phyloP scores from a whole-genome alignment of 1,140 invertebrate genomes.

The Cryptotermes secundus region DNA sequence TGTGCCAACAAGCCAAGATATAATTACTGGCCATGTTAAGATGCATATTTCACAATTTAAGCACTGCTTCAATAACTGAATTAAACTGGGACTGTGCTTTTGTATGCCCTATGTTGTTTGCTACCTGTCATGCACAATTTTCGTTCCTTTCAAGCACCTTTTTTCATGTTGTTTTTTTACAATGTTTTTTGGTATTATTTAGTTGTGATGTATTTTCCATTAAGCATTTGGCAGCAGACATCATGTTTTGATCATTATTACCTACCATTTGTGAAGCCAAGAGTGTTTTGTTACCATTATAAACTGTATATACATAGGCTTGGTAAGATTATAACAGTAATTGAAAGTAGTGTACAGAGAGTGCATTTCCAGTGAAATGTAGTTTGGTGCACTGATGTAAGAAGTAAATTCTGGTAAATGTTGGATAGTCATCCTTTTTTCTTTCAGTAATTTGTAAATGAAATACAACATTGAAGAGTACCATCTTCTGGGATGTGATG shows the following conservation, averaged over 20 bases:
- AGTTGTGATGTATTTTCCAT: not conserved
- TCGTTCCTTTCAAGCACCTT: not conserved
- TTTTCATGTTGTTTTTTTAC: not conserved
- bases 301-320: not conserved
- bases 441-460: not conserved
- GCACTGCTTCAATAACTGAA: constrained; percentile 6
- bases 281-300: not conserved
- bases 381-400: not conserved
- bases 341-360: not conserved
- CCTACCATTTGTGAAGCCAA: not conserved
- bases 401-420: not conserved
- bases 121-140: not conserved
- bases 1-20: not conserved
- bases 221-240: not conserved
- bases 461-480: not conserved
- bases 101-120: constrained; percentile 3
- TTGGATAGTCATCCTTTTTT: not conserved
- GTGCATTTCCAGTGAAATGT: not conserved
- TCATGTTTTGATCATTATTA: not conserved
- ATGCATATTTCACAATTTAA: not conserved
- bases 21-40: not conserved
- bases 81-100: not conserved
- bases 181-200: not conserved
- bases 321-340: not conserved
- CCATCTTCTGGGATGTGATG: too few relatives aligned